These are phyloP conservation scores for Laticauda colubrina DNA, from an alignment of 2,113 vertebrate species.

Conservation along the genomic window DNA sequence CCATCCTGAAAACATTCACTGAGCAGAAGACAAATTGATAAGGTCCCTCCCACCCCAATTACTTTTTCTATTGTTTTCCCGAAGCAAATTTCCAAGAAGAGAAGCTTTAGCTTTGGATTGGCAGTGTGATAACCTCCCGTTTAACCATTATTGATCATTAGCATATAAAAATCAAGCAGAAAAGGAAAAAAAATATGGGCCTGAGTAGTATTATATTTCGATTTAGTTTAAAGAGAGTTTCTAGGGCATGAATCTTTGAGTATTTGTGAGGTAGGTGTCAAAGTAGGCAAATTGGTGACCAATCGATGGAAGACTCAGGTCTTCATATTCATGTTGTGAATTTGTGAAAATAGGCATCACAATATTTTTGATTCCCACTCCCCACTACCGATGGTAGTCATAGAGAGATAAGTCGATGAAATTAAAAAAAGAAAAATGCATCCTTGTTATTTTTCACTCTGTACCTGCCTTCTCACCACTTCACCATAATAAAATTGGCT, in stretches of 20 bases:
- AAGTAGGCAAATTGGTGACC: neutral
- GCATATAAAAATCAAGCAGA: neutral
- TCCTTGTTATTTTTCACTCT: neutral
- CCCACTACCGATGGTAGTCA: neutral
- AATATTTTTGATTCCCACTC: neutral
- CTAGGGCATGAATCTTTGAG: neutral
- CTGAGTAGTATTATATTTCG: neutral
- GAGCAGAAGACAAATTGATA: neutral
- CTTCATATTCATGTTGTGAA: neutral
- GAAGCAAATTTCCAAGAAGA: neutral
- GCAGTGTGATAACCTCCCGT: neutral
- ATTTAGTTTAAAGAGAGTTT: neutral
- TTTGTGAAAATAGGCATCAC: neutral
- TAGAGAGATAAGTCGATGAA: neutral
- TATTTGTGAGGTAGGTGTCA: neutral
- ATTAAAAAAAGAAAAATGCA: neutral
- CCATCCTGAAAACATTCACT: neutral
- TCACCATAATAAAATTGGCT: neutral
- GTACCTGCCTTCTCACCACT: neutral
- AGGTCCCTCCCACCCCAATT: neutral
- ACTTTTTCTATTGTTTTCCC: neutral
- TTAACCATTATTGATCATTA: neutral
- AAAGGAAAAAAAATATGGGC: neutral
- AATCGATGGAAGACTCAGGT: neutral
- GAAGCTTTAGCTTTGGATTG: neutral